phyloP scores from a whole-genome alignment of 2,113 vertebrate genomes.

The Salvelinus sp. region DNA sequence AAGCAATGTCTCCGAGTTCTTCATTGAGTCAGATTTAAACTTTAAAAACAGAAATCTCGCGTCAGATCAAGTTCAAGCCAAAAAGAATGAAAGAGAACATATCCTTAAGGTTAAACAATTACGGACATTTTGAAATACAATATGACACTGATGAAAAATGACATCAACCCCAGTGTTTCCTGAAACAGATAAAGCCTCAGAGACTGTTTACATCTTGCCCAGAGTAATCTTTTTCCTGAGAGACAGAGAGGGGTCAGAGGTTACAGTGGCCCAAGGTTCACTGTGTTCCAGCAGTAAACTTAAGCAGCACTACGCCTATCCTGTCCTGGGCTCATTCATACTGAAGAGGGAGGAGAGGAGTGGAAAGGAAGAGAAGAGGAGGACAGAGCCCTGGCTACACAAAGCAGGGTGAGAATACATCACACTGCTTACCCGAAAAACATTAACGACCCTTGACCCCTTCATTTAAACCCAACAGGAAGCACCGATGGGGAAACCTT shows the following conservation, averaged over 20 bases:
- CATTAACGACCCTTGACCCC: slow-evolving; percentile 47
- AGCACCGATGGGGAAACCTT: background rate
- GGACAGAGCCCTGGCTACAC: slow-evolving; percentile 8
- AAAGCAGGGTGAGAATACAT: slow-evolving; percentile 7
- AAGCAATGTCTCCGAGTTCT: background rate
- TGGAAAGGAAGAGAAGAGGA: slow-evolving; percentile 22
- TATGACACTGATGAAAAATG: background rate
- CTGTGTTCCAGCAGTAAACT: slow-evolving; percentile 17
- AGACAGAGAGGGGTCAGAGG: slow-evolving; percentile 25
- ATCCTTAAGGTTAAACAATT: background rate
- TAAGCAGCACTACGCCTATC: slow-evolving; percentile 38
- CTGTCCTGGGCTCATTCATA: slow-evolving; percentile 29
- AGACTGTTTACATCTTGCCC: background rate
- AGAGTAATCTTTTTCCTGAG: slow-evolving; percentile 31
- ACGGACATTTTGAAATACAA: background rate
- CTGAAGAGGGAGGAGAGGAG: background rate
- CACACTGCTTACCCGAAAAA: slow-evolving; percentile 25
- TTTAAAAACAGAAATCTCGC: background rate
- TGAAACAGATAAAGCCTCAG: background rate
- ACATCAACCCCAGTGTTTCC: background rate
- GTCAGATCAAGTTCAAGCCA: too few relatives aligned
- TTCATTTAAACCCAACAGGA: slow-evolving; percentile 12
- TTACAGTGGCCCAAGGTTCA: slow-evolving; percentile 30
- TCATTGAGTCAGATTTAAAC: background rate
- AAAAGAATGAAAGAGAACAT: background rate